Evolutionary conservation across 1,140 invertebrate species (phyloP).

Genomic region (Cydia fagiglandana): DNA sequence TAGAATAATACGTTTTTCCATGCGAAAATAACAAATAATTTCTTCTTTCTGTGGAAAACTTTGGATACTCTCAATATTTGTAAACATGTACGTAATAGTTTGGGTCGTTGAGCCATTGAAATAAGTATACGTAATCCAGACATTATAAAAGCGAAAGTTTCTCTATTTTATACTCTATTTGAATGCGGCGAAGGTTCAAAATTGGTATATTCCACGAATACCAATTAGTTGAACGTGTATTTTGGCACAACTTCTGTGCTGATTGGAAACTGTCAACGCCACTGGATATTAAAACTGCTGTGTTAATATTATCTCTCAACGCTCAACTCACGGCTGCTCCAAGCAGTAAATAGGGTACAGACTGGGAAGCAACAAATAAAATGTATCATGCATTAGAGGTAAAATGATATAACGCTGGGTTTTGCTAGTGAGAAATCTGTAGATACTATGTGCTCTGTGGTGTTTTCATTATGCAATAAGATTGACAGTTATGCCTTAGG

Average conservation of each 20-base stretch:
- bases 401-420: too few species aligned
- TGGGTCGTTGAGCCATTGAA: neutral
- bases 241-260: neutral
- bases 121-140: neutral
- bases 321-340: too few species aligned
- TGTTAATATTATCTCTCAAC: too few species aligned
- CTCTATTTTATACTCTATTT: neutral
- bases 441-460: too few species aligned
- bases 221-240: neutral
- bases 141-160: neutral
- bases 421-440: too few species aligned
- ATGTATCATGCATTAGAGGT: too few species aligned
- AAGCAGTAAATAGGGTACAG: too few species aligned
- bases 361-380: too few species aligned
- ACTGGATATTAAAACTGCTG: neutral
- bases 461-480: too few species aligned
- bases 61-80: neutral
- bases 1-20: neutral
- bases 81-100: conserved; percentile 52
- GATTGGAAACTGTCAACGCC: conserved; percentile 9
- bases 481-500: too few species aligned
- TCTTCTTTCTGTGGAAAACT: neutral
- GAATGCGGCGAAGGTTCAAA: neutral
- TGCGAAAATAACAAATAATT: neutral
- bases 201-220: neutral